Base-by-base conservation (phyloP, 2,113 vertebrate species). In the Felis chaus region DNA sequence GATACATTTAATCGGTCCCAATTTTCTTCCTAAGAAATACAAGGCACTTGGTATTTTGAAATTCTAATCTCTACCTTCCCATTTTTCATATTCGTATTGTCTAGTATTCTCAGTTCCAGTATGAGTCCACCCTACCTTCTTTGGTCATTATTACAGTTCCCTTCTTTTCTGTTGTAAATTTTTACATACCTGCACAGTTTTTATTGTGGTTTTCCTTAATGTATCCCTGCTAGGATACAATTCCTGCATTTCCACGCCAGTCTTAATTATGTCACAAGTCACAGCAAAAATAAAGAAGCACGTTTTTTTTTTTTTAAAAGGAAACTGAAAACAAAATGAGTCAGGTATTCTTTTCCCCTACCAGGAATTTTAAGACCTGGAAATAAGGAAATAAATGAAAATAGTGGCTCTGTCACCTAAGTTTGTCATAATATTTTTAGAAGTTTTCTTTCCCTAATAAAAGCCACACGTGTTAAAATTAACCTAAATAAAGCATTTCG, bases 371-470 rank as follows among this genome's bases (percentile, higher is more conserved):
- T 50, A 93, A 89, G 19, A 53, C n/a, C 6, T 68, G 33, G 81
- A 95, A 86, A 94, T 1, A 94, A 74, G 13, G 69, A 94, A 86
- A 78, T 61, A 74, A 93, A 76, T 68, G 39, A 95, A 93, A 92
- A 65, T 10, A 86, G 36, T 33, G 39, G 48, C 66, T 90, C 48
- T 71, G 50, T 85, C 13, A 69, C 5, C 53, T 57, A 79, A 55
- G 21, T 66, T 74, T 91, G 63, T 41, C n/a, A 78, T 74, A 23
- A 18, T 83, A 83, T 29, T 80, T 94, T 71, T 23, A n/a, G 16
- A 41, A 65, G 2, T 88, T 91, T 95, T 82, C 36, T 82, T 83
- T 82, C 45, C 29, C 84, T 94, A 68, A 82, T 33, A 36, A 87
- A 94, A 93, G 45, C 45, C 68, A 45, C 41, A 31, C 11, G 7